Evolutionary conservation across 2,797 vertebrate genomes (phyloP).

Genomic region (Pampus argenteus): DNA sequence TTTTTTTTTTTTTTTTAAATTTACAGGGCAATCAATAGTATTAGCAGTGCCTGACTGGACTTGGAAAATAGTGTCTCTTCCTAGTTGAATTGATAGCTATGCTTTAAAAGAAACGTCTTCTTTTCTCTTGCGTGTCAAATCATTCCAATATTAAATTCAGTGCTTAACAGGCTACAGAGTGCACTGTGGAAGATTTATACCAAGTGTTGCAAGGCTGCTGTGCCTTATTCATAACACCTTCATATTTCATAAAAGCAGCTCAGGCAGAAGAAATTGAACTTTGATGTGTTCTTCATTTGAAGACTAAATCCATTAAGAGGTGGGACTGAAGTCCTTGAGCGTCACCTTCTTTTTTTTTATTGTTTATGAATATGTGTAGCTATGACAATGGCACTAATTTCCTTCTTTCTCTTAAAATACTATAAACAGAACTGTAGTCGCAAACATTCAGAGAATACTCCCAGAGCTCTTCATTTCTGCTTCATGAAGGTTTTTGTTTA

Average conservation of each 20-base stretch:
- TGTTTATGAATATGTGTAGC: constrained; percentile 28
- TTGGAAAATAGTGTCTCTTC: constrained; percentile 29
- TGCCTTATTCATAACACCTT: constrained; percentile 61
- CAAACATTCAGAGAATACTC: constrained; percentile 9
- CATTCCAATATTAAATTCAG: constrained; percentile 55
- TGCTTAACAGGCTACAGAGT: constrained; percentile 50
- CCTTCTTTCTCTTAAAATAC: background rate
- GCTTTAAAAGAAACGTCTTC: constrained; percentile 31
- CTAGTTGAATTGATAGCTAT: constrained; percentile 32
- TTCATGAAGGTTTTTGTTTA: background rate
- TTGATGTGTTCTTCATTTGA: constrained; percentile 55
- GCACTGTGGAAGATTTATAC: constrained; percentile 57
- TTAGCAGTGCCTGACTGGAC: constrained; percentile 32
- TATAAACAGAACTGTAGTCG: constrained; percentile 7
- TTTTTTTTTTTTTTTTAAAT: too few relatives aligned
- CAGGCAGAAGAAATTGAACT: constrained; percentile 56
- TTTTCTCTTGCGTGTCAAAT: constrained; percentile 46
- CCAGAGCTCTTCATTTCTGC: background rate
- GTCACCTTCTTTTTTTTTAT: constrained; percentile 32
- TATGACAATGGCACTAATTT: background rate
- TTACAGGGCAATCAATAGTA: constrained; percentile 30
- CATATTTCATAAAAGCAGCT: constrained; percentile 65
- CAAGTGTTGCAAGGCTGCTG: constrained; percentile 50
- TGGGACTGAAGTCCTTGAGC: constrained; percentile 31
- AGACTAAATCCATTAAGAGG: constrained; percentile 40